Conservation (phyloP, 1,140 invertebrate genomes). For the Dinothrombium tinctorium region DNA sequence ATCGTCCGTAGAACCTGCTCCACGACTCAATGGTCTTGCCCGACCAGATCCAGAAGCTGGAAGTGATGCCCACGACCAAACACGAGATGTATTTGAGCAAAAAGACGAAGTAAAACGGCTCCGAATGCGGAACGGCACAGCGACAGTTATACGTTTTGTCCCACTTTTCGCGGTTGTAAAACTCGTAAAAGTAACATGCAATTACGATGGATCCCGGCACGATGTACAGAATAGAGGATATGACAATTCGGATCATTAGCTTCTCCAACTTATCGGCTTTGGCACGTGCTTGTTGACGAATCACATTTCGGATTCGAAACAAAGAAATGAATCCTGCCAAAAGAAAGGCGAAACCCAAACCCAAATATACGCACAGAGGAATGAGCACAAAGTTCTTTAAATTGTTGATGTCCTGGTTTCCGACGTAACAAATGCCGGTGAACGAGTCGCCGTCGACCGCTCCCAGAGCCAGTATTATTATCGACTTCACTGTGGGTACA, state of each 20-base stretch:
- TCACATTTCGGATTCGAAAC: conserved; percentile 21
- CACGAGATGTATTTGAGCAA: conserved; percentile 31
- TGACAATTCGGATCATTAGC: conserved; percentile 24
- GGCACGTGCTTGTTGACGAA: conserved; percentile 19
- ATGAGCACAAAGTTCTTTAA: conserved; percentile 59
- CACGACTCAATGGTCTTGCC: conserved; percentile 40
- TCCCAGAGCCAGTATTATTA: conserved; percentile 48
- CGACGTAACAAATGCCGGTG: conserved; percentile 32
- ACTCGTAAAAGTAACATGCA: conserved; percentile 24
- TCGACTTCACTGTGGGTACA: conserved; percentile 57
- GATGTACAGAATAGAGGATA: conserved; percentile 25
- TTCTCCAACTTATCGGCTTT: conserved; percentile 23
- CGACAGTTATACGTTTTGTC: conserved; percentile 29
- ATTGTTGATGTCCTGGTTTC: conserved; percentile 46
- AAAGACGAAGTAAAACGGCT: conserved; percentile 28
- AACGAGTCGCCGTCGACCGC: conserved; percentile 50
- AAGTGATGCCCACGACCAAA: conserved; percentile 32
- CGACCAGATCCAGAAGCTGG: conserved; percentile 36
- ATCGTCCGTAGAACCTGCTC: too few relatives aligned
- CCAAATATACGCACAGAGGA: conserved; percentile 39
- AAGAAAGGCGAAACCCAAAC: conserved; percentile 22
- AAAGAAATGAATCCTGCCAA: conserved; percentile 21
- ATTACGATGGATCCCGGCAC: conserved; percentile 24
- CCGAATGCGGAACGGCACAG: conserved; percentile 19
- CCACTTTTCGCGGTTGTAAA: conserved; percentile 31